Evolutionary conservation across 2,113 vertebrate genomes (phyloP).

Genomic region (Xiphias gladius): DNA sequence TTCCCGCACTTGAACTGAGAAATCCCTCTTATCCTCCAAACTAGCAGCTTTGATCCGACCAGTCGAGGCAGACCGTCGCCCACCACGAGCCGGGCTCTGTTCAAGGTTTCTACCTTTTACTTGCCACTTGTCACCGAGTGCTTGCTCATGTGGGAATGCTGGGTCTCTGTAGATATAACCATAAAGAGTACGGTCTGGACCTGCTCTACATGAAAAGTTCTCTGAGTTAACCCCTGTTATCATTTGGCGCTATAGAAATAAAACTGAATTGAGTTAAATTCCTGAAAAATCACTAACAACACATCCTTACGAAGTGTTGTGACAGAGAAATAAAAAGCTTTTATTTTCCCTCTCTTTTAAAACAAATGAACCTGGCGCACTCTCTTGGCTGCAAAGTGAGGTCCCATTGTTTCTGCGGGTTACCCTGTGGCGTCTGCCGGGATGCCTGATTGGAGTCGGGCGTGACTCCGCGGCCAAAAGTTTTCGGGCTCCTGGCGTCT

Average conservation of each 20-base stretch:
- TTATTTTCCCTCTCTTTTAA: conserved; percentile 30
- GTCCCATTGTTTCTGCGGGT: conserved; percentile 30
- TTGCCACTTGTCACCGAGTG: too few relatives aligned
- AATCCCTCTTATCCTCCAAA: background rate
- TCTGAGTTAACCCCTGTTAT: too few relatives aligned
- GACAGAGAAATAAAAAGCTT: conserved; percentile 36
- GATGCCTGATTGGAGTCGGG: conserved; percentile 50
- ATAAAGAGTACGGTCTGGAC: too few relatives aligned
- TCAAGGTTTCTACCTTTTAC: too few relatives aligned
- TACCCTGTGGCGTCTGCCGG: conserved; percentile 46
- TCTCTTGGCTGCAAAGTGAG: conserved; percentile 42
- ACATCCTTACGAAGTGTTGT: conserved; percentile 20
- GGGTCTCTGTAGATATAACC: too few relatives aligned
- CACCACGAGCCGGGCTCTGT: too few relatives aligned
- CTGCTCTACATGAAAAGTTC: too few relatives aligned
- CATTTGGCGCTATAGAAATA: too few relatives aligned
- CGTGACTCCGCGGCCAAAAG: conserved; percentile 31
- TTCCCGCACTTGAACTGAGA: background rate
- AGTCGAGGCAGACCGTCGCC: too few relatives aligned
- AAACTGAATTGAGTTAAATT: too few relatives aligned
- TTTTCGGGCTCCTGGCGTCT: conserved; percentile 17
- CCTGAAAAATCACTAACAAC: conserved; percentile 46
- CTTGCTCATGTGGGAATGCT: too few relatives aligned
- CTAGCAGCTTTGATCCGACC: conserved; percentile 24
- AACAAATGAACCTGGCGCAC: conserved; percentile 16